These are phyloP conservation scores for Silurus lanzhouensis DNA, from an alignment of 2,797 vertebrate genomes.

Conservation along the genomic window DNA sequence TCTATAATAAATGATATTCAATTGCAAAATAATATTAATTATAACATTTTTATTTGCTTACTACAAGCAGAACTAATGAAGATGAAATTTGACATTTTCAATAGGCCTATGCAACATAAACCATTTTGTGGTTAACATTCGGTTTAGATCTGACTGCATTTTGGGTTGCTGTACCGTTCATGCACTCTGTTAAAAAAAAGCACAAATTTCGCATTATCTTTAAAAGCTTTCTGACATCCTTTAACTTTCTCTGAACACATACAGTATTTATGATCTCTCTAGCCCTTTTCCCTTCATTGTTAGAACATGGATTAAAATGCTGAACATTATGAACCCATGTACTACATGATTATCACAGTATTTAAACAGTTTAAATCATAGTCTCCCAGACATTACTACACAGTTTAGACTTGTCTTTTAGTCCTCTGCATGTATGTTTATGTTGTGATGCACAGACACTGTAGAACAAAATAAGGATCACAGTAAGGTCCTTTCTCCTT, in stretches of 20 bases:
- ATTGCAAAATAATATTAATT: not conserved
- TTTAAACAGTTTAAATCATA: not conserved
- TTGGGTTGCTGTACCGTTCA: not conserved
- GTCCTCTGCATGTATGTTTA: not conserved
- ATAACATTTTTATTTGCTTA: not conserved
- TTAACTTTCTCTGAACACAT: not conserved
- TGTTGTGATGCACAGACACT: not conserved
- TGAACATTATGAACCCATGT: not conserved
- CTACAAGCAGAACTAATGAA: not conserved
- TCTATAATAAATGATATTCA: not conserved
- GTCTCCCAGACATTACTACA: not conserved
- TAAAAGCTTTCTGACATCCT: not conserved
- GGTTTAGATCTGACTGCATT: not conserved
- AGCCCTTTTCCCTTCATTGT: not conserved
- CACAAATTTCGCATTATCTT: not conserved
- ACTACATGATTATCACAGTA: not conserved
- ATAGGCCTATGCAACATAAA: not conserved
- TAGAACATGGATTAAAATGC: not conserved
- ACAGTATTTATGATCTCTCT: not conserved
- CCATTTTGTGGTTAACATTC: not conserved
- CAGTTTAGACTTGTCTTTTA: not conserved
- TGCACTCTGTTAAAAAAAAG: not conserved
- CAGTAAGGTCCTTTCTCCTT: slow-evolving; percentile 77
- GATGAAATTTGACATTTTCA: not conserved
- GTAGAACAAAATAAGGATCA: slow-evolving; percentile 52